Conservation (phyloP, 37 sponge, comb jelly and placozoan genomes). For the Hormiphora californensis region DNA sequence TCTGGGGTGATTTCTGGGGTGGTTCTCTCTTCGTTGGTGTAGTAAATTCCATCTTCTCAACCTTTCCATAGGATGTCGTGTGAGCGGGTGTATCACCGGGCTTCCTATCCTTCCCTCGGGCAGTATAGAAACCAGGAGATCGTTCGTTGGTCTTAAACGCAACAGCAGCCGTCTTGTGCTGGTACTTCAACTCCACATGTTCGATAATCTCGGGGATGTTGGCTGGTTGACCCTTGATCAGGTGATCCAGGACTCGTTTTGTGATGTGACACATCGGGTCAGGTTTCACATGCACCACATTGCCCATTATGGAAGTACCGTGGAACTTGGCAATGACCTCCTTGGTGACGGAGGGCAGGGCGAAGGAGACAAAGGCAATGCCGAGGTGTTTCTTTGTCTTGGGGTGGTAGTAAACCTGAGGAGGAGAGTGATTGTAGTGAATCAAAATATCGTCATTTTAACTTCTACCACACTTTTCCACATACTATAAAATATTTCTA, state of each 20-base stretch:
- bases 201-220: conserved; percentile 51
- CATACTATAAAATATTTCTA: neutral
- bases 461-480: neutral
- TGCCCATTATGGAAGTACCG: conserved; percentile 61
- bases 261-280: conserved; percentile 48
- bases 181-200: neutral
- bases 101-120: neutral
- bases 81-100: no score
- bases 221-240: neutral
- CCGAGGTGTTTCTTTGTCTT: conserved; percentile 58
- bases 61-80: no score
- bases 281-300: conserved; percentile 38
- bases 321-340: conserved; percentile 53
- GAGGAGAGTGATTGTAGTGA: neutral
- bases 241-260: conserved; percentile 25
- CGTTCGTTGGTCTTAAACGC: conserved; percentile 36
- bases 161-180: conserved; percentile 50
- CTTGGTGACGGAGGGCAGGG: conserved; percentile 38
- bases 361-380: conserved; percentile 56
- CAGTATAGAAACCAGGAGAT: conserved; percentile 22
- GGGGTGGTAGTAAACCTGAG: conserved; percentile 60
- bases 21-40: no score
- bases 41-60: no score
- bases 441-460: neutral
- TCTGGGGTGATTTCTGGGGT: no score